Base-by-base conservation (phyloP, 2,113 vertebrate species). In the Ivindomyrus marchei region DNA sequence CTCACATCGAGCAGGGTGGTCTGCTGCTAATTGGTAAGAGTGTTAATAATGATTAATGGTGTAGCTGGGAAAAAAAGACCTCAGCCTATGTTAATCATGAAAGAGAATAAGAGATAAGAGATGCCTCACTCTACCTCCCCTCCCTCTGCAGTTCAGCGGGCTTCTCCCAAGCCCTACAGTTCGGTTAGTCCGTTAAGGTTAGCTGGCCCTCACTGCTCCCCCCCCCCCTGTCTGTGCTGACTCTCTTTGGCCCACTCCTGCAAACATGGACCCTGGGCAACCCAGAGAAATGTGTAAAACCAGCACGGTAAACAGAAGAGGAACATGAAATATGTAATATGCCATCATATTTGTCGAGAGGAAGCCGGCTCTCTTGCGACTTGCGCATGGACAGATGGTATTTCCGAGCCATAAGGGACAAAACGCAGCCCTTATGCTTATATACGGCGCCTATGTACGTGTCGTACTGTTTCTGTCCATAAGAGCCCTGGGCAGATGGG, bases 401-500 rank as follows among this genome's bases (percentile, higher is more conserved):
- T 36, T 74, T 74, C 27, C 11, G 4, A 74, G 66, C 31, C 66
- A 36, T 39, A 11, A 39, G 36, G 36, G 70, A 77, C 70, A 77
- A 27, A 49, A 56, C 47, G 17, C 56, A 39, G 62, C 62, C 62
- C 62, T 66, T 11, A 42, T 27, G 52, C 70, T 62, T 89, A 27
- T 31, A 49, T 36, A 39, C 46, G 66, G 58, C 90, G 47, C 39
- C 47, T n/a, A 21, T 84, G 70, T 83, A 31, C 52, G 19, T 53
- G 47, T 83, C 3, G 45, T 31, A 42, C 39, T 49, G 84, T 27
- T 47, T 85, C 24, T 24, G 42, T 92, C 92, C 90, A 89, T 90
- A 77, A 90, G 92, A 94, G 90, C 85, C 87, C 88, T 92, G 89
- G 91, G 92, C 93, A 93, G 91, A 83, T 24, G 88, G 92, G 94